Evolutionary conservation across 2,888 invertebrate genomes (phyloP).

Genomic region (Blastobasis adustella): DNA sequence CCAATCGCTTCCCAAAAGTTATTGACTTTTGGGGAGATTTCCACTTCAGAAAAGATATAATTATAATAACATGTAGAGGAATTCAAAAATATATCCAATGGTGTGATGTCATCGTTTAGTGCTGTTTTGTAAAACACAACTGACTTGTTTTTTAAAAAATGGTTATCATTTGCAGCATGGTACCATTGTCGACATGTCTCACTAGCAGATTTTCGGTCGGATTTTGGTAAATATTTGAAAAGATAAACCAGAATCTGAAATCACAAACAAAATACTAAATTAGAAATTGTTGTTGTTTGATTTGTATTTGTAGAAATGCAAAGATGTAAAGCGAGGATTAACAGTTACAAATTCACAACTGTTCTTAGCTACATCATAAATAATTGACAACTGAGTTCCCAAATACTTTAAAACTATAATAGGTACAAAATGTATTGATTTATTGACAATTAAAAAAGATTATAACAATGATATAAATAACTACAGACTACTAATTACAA

Average conservation of each 20-base stretch:
- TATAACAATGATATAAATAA: no score
- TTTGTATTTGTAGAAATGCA: neutral
- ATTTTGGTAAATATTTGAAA: conserved; percentile 76
- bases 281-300: neutral
- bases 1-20: conserved; percentile 76
- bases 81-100: conserved; percentile 53
- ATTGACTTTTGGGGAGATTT: conserved; percentile 63
- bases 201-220: conserved; percentile 79
- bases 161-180: conserved; percentile 78
- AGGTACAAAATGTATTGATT: no score
- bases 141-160: conserved; percentile 69
- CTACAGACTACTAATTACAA: no score
- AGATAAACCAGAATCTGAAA: conserved; percentile 78
- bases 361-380: no score
- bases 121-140: conserved; percentile 61
- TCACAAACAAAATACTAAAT: conserved; percentile 4
- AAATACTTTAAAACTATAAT: no score
- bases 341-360: no score
- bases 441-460: no score
- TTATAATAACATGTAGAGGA: conserved; percentile 58
- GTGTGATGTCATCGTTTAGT: conserved; percentile 53
- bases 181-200: conserved; percentile 80
- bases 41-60: conserved; percentile 71
- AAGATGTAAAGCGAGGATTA: no score
- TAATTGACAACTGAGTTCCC: no score